Evolutionary conservation across 2,888 invertebrate species (phyloP).

Genomic region (Drosophila conformis): DNA sequence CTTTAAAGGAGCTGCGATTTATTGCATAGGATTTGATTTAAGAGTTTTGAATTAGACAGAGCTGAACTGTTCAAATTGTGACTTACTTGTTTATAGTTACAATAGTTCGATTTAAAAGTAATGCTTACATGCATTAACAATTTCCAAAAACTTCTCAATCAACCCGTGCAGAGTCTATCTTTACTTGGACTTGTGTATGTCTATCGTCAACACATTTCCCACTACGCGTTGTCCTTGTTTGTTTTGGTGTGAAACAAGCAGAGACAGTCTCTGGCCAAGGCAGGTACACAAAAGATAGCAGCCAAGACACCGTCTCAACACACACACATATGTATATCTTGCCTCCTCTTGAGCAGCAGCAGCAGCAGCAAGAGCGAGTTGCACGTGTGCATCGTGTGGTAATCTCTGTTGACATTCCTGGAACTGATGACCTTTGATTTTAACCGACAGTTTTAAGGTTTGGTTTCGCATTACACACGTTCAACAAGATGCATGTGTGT

Average conservation of each 20-base stretch:
- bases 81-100: accelerated
- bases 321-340: not conserved
- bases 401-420: conserved; percentile 83
- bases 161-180: conserved; percentile 30
- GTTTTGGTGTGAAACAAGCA: conserved; percentile 68
- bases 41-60: not conserved
- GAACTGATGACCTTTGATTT: conserved; percentile 78
- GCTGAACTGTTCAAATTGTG: not conserved
- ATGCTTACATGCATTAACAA: not conserved
- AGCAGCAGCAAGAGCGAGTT: conserved; percentile 36
- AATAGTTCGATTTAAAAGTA: not conserved
- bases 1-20: accelerated
- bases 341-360: conserved; percentile 60
- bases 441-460: conserved; percentile 55
- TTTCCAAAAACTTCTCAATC: not conserved
- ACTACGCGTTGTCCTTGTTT: conserved; percentile 70
- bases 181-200: conserved; percentile 19
- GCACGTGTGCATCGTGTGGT: conserved; percentile 83
- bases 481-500: conserved; percentile 10
- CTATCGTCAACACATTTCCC: conserved; percentile 49
- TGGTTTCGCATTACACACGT: conserved; percentile 75
- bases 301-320: not conserved
- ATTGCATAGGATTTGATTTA: not conserved
- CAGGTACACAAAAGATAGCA: conserved; percentile 57
- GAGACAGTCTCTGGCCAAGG: conserved; percentile 20